Evolutionary conservation across 2,797 vertebrate species (phyloP).

Genomic region (Trematomus bernacchii): DNA sequence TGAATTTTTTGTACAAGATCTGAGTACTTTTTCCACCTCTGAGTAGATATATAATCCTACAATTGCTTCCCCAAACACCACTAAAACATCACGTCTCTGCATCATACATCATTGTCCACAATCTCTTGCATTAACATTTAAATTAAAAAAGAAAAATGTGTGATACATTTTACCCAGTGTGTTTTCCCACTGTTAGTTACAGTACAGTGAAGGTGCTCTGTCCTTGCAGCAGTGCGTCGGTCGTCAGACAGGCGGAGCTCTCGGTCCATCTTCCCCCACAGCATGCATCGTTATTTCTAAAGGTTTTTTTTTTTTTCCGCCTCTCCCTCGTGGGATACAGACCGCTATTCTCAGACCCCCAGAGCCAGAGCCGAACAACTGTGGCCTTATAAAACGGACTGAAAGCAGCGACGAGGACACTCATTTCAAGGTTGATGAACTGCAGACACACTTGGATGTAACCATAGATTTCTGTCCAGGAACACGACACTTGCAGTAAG

Average conservation of each 20-base stretch:
- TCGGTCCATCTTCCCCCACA: conserved; percentile 37
- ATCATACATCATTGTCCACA: background rate
- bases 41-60: background rate
- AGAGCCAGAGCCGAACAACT: conserved; percentile 40
- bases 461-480: background rate
- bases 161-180: too few relatives aligned
- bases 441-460: conserved; percentile 32
- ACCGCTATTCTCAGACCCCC: conserved; percentile 68
- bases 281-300: conserved; percentile 54
- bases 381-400: conserved; percentile 57
- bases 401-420: conserved; percentile 34
- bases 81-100: background rate
- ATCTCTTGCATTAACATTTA: background rate
- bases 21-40: too few relatives aligned
- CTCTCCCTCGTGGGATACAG: conserved; percentile 55
- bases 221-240: conserved; percentile 3
- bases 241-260: conserved; percentile 76
- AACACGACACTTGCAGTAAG: conserved; percentile 52
- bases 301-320: background rate
- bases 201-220: background rate
- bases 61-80: background rate
- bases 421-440: conserved; percentile 33
- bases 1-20: too few relatives aligned
- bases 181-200: background rate
- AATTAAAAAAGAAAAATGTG: too few relatives aligned